Base-by-base conservation (phyloP, 2,888 invertebrate species). In the Cabera pusaria region DNA sequence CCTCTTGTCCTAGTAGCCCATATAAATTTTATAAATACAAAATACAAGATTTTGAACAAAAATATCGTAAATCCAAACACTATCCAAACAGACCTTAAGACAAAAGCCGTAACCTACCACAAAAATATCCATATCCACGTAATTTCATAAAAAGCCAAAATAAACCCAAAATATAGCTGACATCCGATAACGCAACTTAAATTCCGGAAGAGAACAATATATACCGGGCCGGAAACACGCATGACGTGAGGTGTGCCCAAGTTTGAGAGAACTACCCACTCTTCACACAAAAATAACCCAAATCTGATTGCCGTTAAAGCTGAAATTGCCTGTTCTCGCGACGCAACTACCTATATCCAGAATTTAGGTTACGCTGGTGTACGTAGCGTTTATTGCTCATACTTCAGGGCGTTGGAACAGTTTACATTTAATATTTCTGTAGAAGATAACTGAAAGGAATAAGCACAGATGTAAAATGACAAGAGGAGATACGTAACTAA, bases 381-480 rank as follows among this genome's bases (percentile, higher is more conserved):
- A 53, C 53, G 52, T 46, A 47, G 40, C 48, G 34, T 56, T 64
- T 64, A 64, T 62, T 56, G 57, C 52, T 40, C 25, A 51, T 58
- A 53, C 47, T 55, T 52, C 48, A 46, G 39, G 43, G 23, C 34
- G 36, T 29, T 39, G 49, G 40, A 18, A 49, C 31, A 24, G 11
- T 35, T 31, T 26, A 36, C 35, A 14, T 29, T 25, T 17, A 20
- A 3, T 32, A 17, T 36, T 29, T 27, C 25, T 33, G 19, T 6
- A 9, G 12, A 23, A 27, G 20, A 5, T 17, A 25, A 14, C 8
- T 14, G 6, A n/a, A n/a, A n/a, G n/a, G n/a, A n/a, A n/a, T n/a
- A n/a, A n/a, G n/a, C n/a, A n/a, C n/a, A n/a, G n/a, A n/a, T n/a
- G n/a, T n/a, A n/a, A n/a, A n/a, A n/a, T n/a, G n/a, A n/a, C n/a